phyloP scores from a whole-genome alignment of 2,888 invertebrate species.

The Pelosia muscerda region DNA sequence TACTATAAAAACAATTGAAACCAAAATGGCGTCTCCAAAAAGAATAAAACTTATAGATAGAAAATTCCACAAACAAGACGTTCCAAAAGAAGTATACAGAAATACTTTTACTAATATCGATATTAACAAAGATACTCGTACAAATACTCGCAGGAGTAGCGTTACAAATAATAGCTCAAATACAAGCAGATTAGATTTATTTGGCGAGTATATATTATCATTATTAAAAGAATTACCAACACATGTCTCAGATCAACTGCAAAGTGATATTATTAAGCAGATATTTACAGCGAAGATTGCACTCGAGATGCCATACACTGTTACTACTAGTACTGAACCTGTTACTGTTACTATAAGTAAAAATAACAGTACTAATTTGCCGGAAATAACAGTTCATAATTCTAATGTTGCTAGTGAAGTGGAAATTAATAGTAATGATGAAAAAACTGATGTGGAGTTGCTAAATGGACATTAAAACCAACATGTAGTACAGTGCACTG shows the following conservation, averaged over 20 bases:
- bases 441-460: background rate
- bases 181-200: slow-evolving; percentile 51
- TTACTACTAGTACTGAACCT: slow-evolving; percentile 10
- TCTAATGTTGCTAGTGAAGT: slow-evolving; percentile 8
- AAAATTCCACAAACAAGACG: background rate
- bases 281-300: slow-evolving; percentile 36
- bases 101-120: background rate
- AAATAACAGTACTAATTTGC: background rate
- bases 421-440: background rate
- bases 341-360: slow-evolving; percentile 6
- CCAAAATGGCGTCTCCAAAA: background rate
- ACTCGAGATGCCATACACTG: slow-evolving; percentile 13
- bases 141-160: background rate
- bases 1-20: background rate
- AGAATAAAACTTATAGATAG: background rate
- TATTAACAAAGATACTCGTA: background rate
- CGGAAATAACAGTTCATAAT: slow-evolving; percentile 16
- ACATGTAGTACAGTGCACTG: too few species aligned
- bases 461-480: background rate
- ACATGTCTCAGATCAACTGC: slow-evolving; percentile 53
- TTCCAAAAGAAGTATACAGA: slow-evolving; percentile 12
- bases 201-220: slow-evolving; percentile 59
- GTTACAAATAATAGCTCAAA: background rate
- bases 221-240: slow-evolving; percentile 61
- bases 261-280: slow-evolving; percentile 59